Evolutionary conservation across 2,797 vertebrate genomes (phyloP), one percentile per base, ranked within the genome.

Genomic region (Cossypha caffra): DNA sequence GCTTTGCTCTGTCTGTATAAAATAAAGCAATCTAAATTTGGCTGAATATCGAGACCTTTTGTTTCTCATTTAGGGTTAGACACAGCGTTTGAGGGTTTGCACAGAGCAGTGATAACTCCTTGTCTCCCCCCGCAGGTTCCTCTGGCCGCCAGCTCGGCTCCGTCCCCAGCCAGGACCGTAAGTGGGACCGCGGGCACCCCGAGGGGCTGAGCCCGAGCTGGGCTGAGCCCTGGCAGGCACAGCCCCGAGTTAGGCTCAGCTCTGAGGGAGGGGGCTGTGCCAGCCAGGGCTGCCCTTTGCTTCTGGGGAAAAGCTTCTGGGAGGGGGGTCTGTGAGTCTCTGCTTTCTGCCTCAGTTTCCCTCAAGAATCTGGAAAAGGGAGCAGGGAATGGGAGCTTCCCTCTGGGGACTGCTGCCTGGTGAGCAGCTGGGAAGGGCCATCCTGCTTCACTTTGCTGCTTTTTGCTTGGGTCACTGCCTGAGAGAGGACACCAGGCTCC

Each of bases 71-170:
- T 23, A 48, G 47, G 45, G 23, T 14, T 47, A 13, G 23, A 24
- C 45, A 24, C 45, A 47, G 45, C 13, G 24, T 26, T 15, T 25
- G 47, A 25, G 47, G 24, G 47, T 48, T 47, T 48, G 47, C 47
- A 48, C 47, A 48, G 47, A 48, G 47, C 37, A 7, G 77, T 87
- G 93, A 43, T 87, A 55, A 91, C 18, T 83, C 88, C 84, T 89
- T 91, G 84, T 95, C 91, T 96, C 76, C 88, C 91, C 86, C 77
- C 7, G 13, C 91, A 89, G 94, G 94, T 93, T 92, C 96, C 38
- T 63, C 93, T 79, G 94, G 93, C 72, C 61, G 33, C 74, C 91
- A 91, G 91, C 91, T 31, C 3, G 9, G 86, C 37, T 85, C 54
- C 82, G 90, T 85, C 55, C 55, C 90, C 91, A 58, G 57, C 72